These are phyloP conservation scores for Tetraneura akinire DNA, from an alignment of 1,140 invertebrate genomes.

Conservation along the genomic window DNA sequence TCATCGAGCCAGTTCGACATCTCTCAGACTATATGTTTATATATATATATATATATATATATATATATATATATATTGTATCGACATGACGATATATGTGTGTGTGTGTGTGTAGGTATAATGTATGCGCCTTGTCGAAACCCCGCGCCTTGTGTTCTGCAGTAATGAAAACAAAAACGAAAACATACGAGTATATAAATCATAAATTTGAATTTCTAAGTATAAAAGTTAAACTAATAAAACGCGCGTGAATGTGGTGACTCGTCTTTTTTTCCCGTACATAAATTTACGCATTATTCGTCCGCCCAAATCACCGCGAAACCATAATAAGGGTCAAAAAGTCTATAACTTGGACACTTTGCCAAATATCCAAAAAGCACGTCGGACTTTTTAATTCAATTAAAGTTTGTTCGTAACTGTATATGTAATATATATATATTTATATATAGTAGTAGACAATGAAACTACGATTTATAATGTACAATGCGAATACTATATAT, in stretches of 20 bases:
- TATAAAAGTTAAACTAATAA: constrained; percentile 30
- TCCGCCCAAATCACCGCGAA: not conserved
- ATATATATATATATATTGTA: not conserved
- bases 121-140: constrained; percentile 20
- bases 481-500: no score
- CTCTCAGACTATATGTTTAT: not conserved
- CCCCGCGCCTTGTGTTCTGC: not conserved
- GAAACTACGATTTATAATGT: no score
- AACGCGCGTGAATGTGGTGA: not conserved
- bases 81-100: no score
- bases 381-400: constrained; percentile 28
- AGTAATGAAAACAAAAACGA: constrained; percentile 36
- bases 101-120: not conserved
- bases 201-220: constrained; percentile 42
- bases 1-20: constrained; percentile 38
- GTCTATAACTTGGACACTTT: not conserved
- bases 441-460: no score
- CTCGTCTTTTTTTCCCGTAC: not conserved
- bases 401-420: constrained; percentile 1
- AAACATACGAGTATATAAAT: constrained; percentile 32
- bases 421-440: no score
- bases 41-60: not conserved
- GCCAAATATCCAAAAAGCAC: not conserved
- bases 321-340: constrained; percentile 2
- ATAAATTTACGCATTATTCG: no score